A percentile compares a stretch with the other conserved stretches of the same genome.
Evolutionary conservation across 1,140 invertebrate species (phyloP).

Genomic region (Hycleus cichorii): DNA sequence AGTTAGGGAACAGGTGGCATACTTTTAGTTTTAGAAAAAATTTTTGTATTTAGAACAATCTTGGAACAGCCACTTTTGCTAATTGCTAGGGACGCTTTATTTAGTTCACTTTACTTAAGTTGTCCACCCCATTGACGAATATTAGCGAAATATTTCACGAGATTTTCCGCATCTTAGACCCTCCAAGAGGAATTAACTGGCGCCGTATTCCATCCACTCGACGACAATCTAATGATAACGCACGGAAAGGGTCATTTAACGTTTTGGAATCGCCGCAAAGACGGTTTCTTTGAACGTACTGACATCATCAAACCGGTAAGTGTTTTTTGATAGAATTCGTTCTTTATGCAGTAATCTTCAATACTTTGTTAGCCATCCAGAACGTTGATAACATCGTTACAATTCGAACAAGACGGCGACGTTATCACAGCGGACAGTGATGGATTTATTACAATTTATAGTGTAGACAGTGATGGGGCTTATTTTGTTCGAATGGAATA

Average conservation of each 20-base stretch:
- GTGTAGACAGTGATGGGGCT: conserved; percentile 77
- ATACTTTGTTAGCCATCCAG: conserved; percentile 57
- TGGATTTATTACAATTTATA: conserved; percentile 91
- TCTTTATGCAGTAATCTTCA: not conserved
- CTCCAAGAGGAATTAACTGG: conserved; percentile 83
- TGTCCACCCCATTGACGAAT: too few species aligned
- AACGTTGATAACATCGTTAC: conserved; percentile 74
- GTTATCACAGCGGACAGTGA: conserved; percentile 90
- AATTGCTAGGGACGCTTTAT: too few species aligned
- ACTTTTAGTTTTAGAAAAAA: too few species aligned
- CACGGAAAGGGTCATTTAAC: conserved; percentile 88
- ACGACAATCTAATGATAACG: conserved; percentile 87
- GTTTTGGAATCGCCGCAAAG: conserved; percentile 85
- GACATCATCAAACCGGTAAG: conserved; percentile 77
- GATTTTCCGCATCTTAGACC: conserved; percentile 50
- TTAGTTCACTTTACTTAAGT: too few species aligned
- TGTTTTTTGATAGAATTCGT: conserved; percentile 3
- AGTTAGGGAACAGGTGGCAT: too few species aligned
- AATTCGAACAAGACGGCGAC: conserved; percentile 89
- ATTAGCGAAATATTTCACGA: too few species aligned
- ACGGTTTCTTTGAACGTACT: conserved; percentile 80
- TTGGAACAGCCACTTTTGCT: too few species aligned
- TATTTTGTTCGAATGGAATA: conserved; percentile 84
- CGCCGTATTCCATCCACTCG: conserved; percentile 85
- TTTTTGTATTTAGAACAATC: too few species aligned